phyloP scores from a whole-genome alignment of 2,113 vertebrate genomes.

The Xyliphius kryptos region DNA sequence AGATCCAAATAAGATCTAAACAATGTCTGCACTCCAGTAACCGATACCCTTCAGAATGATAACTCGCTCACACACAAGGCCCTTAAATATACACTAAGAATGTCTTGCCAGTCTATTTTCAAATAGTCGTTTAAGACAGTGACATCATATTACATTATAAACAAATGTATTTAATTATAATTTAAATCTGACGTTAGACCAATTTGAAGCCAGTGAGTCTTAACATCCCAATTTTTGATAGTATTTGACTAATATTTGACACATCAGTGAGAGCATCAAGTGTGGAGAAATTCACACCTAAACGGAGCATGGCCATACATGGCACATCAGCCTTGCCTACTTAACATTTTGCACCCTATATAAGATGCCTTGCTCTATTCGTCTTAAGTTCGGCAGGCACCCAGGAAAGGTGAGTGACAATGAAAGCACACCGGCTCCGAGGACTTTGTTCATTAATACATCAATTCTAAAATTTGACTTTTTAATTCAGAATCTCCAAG shows the following conservation, averaged over 20 bases:
- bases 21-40: constrained; percentile 56
- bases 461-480: no score
- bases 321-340: constrained; percentile 47
- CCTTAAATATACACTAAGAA: constrained; percentile 24
- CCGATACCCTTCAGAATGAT: constrained; percentile 39
- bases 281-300: constrained; percentile 18
- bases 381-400: constrained; percentile 44
- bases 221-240: neutral
- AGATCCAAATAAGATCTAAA: constrained; percentile 44
- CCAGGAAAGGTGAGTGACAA: constrained; percentile 50
- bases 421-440: neutral
- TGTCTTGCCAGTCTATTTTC: constrained; percentile 9
- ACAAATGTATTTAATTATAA: constrained; percentile 4
- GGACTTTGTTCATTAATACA: no score
- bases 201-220: neutral
- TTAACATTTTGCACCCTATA: constrained; percentile 51
- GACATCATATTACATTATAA: neutral
- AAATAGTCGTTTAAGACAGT: neutral
- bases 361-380: constrained; percentile 45
- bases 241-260: neutral
- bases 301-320: constrained; percentile 54
- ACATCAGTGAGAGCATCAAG: constrained; percentile 6
- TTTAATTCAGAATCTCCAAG: no score
- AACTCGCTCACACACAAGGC: constrained; percentile 17
- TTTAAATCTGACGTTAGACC: neutral